Percentiles rank a stretch among this genome's conserved stretches.
phyloP scores from a whole-genome alignment of 2,113 vertebrate species.

The Meriones unguiculatus region DNA sequence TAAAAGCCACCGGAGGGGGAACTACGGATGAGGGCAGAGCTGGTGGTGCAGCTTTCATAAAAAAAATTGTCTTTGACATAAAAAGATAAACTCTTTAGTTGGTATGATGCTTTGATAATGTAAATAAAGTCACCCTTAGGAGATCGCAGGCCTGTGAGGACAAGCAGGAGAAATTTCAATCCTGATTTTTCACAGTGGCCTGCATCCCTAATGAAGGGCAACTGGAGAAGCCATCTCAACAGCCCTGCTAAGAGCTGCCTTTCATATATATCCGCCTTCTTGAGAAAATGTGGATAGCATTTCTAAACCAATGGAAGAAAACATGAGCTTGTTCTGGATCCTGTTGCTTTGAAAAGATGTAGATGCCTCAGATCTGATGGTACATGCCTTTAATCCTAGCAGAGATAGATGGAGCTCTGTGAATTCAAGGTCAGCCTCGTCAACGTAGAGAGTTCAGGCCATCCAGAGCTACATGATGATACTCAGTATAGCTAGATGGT shows the following conservation, averaged over 20 bases:
- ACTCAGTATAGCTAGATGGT: neutral
- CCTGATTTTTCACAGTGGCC: neutral
- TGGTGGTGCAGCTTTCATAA: neutral
- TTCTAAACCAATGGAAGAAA: constrained; percentile 6
- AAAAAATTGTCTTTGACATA: neutral
- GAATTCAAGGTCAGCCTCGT: neutral
- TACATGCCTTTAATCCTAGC: neutral
- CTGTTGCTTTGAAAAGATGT: constrained; percentile 30
- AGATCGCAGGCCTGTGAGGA: neutral
- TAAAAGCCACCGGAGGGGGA: too few relatives aligned
- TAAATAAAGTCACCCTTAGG: neutral
- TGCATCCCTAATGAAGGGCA: neutral
- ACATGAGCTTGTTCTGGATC: neutral
- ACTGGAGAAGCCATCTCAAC: neutral
- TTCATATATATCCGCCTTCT: neutral
- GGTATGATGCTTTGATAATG: neutral
- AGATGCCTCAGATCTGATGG: neutral
- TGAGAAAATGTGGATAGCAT: neutral
- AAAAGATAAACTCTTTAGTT: neutral
- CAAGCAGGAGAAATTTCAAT: neutral
- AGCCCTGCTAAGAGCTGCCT: neutral
- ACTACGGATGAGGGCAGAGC: neutral
- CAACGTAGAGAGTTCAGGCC: neutral
- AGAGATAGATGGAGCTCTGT: neutral
- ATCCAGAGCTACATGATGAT: neutral